Base-by-base conservation (phyloP, 2,113 vertebrate species). In the Rallus limicola region DNA sequence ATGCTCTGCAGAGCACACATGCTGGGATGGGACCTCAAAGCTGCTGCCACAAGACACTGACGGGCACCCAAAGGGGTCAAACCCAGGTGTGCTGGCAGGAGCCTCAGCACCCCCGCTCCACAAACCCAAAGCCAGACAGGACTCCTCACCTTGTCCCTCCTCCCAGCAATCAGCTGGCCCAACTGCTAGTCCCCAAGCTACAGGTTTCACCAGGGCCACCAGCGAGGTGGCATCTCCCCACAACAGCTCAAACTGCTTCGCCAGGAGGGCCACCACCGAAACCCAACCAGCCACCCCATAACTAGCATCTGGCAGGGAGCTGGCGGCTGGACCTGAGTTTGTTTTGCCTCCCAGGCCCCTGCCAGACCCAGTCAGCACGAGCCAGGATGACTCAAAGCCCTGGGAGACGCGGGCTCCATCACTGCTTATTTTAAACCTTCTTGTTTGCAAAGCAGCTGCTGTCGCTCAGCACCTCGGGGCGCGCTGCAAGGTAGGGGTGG, bases 331-430 rank as follows among this genome's bases (percentile, higher is more conserved):
- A 91, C 31, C 17, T 0, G 23, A 74, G 86, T 82, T 92, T 95
- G 83, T 91, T 95, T 95, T 71, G 92, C 72, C 92, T 86, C 60
- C 64, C 53, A 36, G 91, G 75, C 59, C 59, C 75, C 76, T 58
- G 82, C 63, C 82, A 76, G 90, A 82, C 55, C 1, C 88, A 93
- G 82, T 15, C 88, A 88, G 88, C 92, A 88, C 6, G 16, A 86
- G 90, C 86, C 0, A 2, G 63, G 72, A 94, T 93, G 91, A 91
- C 83, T 96, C 92, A 93, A 93, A 95, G 80, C 77, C 88, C 33
- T 23, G 33, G 88, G 76, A 92, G 68, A 83, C 2, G 3, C 9
- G 16, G 76, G 50, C 82, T 77, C 82, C 1, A 0, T 19, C 8
- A 1, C 68, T 67, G 86, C 20, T 90, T 86, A 87, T 92, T 95